Percentiles rank a stretch among this genome's conserved stretches.
Conservation (phyloP, 2,797 vertebrate genomes). For the Brachyrhaphis roseni region DNA sequence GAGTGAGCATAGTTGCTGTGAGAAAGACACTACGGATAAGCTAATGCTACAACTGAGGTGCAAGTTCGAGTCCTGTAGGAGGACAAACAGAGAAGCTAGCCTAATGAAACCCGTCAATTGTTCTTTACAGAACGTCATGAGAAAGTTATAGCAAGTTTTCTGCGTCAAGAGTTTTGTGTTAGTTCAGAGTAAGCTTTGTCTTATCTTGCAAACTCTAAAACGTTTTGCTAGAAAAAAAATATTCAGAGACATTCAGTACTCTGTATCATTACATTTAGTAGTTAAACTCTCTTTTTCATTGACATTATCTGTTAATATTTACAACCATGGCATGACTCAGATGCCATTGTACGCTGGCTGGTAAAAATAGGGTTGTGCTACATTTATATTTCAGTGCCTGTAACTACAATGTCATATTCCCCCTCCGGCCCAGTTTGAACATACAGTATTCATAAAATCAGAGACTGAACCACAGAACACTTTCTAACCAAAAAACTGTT, state of each 20-base stretch:
- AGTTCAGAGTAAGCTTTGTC: neutral
- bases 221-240: neutral
- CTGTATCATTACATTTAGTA: neutral
- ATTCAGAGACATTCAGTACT: neutral
- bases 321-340: neutral
- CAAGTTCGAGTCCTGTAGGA: conserved; percentile 19
- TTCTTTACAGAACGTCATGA: neutral
- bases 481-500: neutral
- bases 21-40: conserved; percentile 15
- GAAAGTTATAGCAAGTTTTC: neutral
- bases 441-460: neutral
- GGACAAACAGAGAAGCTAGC: neutral
- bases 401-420: neutral
- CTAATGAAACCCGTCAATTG: neutral
- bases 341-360: neutral
- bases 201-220: neutral
- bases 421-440: neutral
- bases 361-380: neutral
- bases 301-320: neutral
- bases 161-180: neutral
- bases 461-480: neutral
- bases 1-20: conserved; percentile 23
- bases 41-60: neutral
- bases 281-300: neutral
- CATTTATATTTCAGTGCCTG: neutral